These are phyloP conservation scores for Clarias macrocephalus DNA, from an alignment of 2,113 vertebrate genomes.

Conservation along the genomic window DNA sequence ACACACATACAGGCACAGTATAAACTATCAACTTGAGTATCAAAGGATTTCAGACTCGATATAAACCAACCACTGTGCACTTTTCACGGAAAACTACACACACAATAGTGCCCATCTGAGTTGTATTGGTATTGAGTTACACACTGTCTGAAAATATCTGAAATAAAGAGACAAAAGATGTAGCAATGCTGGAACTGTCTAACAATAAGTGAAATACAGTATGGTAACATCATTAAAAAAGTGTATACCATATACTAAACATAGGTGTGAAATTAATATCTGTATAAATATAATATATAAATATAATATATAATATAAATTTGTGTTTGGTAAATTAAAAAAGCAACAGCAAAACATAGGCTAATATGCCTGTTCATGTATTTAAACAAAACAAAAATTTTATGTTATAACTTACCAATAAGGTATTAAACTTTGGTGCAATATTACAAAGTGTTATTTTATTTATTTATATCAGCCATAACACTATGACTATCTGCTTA, in stretches of 20 bases:
- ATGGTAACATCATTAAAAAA: not conserved
- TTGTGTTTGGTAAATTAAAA: not conserved
- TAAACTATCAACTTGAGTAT: not conserved
- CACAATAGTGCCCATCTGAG: not conserved
- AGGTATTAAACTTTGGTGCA: not conserved
- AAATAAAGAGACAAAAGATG: not conserved
- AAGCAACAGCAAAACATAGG: not conserved
- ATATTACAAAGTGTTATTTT: not conserved
- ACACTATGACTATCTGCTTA: too few relatives aligned
- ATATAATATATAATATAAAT: too few relatives aligned
- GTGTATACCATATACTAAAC: not conserved
- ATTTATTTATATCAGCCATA: not conserved
- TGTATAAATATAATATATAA: too few relatives aligned
- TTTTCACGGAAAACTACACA: not conserved
- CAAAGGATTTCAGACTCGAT: not conserved
- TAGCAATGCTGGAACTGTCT: not conserved
- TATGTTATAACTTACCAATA: not conserved
- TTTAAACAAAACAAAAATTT: not conserved
- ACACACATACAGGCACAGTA: not conserved
- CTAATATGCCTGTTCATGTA: not conserved
- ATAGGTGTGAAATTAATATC: not conserved
- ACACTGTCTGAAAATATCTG: not conserved
- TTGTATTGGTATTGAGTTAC: not conserved
- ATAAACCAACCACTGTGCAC: not conserved
- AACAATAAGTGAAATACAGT: not conserved